Evolutionary conservation across 2,113 vertebrate genomes (phyloP), one percentile per base, ranked within the genome.

Genomic region (Hemiprocne comata): DNA sequence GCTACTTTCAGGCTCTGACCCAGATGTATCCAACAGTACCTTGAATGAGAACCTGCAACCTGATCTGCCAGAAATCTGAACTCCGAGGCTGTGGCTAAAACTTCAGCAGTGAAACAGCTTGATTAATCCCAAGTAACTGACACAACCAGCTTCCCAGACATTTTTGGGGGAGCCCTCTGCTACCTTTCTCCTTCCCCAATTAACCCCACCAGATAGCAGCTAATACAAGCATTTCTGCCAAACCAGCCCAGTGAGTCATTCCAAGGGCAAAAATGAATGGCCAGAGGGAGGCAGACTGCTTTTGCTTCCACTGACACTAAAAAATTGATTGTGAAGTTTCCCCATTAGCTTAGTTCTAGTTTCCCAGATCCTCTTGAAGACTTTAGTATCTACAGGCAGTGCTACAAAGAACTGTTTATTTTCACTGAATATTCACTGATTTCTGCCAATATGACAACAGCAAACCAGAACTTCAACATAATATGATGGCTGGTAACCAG

Each of bases 31-130:
- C 89, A 58, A 79, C 44, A 74, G 64, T 33, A 17, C 62, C 78
- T 85, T 80, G 76, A 84, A 84, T 50, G 40, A 80, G 92, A 89
- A 62, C 33, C 38, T 87, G 90, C 88, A 96, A 88, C 13, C 44
- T 61, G 57, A 90, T 81, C 85, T 86, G 17, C 31, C 65, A 72
- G 48, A 92, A 94, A 84, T 58, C 38, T 83, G 26, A 69, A 55
- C 2, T 19, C 54, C 4, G 11, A 31, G 38, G 14, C 66, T 72
- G 53, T 33, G 34, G 64, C 33, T 83, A 51, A 80, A 76, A 73
- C 42, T 58, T 70, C 36, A 78, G 33, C 38, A 64, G 38, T 26
- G 36, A 80, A 92, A 81, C 64, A 42, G 6, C 28, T 61, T 54
- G 48, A 74, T 64, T 42, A 29, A 2, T 31, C 26, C 9, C 0